Percentiles rank a stretch among this genome's conserved stretches.
These are phyloP conservation scores for Enhydra lutris DNA, from an alignment of 2,113 vertebrate genomes.

Conservation along the genomic window DNA sequence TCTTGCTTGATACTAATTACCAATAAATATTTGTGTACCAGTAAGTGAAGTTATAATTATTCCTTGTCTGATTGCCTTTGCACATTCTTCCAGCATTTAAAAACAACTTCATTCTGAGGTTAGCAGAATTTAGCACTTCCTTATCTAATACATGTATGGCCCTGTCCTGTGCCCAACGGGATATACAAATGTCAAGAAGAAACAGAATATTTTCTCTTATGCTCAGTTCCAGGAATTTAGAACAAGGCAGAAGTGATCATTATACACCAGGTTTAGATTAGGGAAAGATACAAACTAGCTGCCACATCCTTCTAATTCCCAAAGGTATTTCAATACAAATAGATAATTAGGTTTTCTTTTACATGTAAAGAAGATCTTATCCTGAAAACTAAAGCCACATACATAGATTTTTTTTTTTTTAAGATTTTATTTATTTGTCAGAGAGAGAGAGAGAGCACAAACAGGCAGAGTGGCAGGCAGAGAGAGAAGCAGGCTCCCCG, in stretches of 20 bases:
- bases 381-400: not conserved
- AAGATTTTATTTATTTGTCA: no score
- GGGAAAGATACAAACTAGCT: not conserved
- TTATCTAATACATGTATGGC: not conserved
- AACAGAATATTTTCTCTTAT: not conserved
- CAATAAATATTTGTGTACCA: constrained; percentile 2
- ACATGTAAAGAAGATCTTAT: constrained; percentile 3
- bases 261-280: not conserved
- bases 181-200: not conserved
- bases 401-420: not conserved
- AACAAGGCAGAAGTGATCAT: not conserved
- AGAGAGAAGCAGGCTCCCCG: no score
- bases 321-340: not conserved
- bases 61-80: not conserved
- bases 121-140: not conserved
- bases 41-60: not conserved
- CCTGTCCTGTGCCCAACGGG: not conserved
- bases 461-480: no score
- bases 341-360: not conserved
- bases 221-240: not conserved
- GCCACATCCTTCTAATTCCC: not conserved
- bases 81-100: not conserved
- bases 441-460: no score
- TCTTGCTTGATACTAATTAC: constrained; percentile 13
- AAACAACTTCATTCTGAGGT: not conserved